These are phyloP conservation scores for Himantopus leucocephalus DNA, from an alignment of 2,113 vertebrate genomes.

Conservation along the genomic window DNA sequence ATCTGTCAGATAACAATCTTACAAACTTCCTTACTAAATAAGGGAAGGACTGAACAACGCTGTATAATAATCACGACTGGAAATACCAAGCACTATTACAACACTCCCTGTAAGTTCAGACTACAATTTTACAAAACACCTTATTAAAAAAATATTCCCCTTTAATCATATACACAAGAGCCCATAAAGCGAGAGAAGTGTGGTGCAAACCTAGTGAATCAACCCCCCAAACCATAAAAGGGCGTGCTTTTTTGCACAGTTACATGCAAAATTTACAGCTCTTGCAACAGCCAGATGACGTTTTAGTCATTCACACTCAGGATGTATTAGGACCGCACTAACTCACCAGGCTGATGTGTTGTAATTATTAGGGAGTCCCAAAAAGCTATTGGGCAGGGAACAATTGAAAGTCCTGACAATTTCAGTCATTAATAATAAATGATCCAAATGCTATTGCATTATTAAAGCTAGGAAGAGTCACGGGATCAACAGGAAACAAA, in stretches of 20 bases:
- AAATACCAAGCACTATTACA: not conserved
- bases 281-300: not conserved
- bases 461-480: not conserved
- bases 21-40: not conserved
- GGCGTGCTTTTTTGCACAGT: not conserved
- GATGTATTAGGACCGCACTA: not conserved
- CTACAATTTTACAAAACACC: not conserved
- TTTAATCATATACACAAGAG: not conserved
- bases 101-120: not conserved
- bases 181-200: not conserved
- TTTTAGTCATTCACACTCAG: constrained; percentile 11
- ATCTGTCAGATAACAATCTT: not conserved
- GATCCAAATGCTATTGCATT: not conserved
- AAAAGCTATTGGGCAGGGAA: not conserved
- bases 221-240: not conserved
- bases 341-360: not conserved
- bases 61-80: not conserved
- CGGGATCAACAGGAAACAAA: not conserved
- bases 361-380: not conserved
- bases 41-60: not conserved
- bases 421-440: not conserved
- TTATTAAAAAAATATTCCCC: constrained; percentile 8
- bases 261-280: not conserved
- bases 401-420: not conserved
- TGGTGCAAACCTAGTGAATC: not conserved